Percentiles rank a stretch among this genome's conserved stretches.
phyloP scores from a whole-genome alignment of 2,888 invertebrate species.

The Osmoderma eremita region DNA sequence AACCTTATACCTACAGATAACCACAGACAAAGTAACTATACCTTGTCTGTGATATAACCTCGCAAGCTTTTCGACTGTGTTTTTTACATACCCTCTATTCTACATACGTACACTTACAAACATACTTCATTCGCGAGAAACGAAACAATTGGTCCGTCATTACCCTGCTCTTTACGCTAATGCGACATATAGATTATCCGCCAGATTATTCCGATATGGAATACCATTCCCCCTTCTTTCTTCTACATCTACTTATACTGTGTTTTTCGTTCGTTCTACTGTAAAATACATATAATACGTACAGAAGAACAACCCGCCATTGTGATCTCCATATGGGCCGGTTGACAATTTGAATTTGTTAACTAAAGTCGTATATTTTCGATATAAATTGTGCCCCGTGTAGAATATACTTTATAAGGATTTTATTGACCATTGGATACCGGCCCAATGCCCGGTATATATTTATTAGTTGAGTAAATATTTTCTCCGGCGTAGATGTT shows the following conservation, averaged over 20 bases:
- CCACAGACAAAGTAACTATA: too few relatives aligned
- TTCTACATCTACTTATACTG: too few relatives aligned
- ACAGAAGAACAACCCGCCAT: not conserved
- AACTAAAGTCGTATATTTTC: constrained; percentile 38
- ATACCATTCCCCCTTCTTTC: not conserved
- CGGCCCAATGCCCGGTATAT: constrained; percentile 24
- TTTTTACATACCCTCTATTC: too few relatives aligned
- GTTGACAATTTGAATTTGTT: constrained; percentile 39
- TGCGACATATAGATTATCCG: constrained; percentile 24
- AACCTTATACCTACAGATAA: too few relatives aligned
- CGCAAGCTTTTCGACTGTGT: too few relatives aligned
- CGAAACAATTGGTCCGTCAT: constrained; percentile 2
- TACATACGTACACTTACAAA: too few relatives aligned
- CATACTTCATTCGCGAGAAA: too few relatives aligned
- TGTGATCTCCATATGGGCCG: constrained; percentile 36
- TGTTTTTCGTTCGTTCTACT: constrained; percentile 11
- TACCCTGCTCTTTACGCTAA: constrained; percentile 20
- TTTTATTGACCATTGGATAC: constrained; percentile 44
- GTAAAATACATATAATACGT: constrained; percentile 14
- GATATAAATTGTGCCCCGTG: constrained; percentile 38
- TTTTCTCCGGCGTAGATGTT: constrained; percentile 48
- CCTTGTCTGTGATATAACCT: too few relatives aligned
- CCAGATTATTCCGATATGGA: constrained; percentile 22
- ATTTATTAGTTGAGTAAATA: constrained; percentile 44
- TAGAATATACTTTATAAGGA: constrained; percentile 43